A percentile compares a stretch with the other conserved stretches of the same genome.
Evolutionary conservation across 1,140 invertebrate species (phyloP).

Genomic region (Ceratina calcarata): DNA sequence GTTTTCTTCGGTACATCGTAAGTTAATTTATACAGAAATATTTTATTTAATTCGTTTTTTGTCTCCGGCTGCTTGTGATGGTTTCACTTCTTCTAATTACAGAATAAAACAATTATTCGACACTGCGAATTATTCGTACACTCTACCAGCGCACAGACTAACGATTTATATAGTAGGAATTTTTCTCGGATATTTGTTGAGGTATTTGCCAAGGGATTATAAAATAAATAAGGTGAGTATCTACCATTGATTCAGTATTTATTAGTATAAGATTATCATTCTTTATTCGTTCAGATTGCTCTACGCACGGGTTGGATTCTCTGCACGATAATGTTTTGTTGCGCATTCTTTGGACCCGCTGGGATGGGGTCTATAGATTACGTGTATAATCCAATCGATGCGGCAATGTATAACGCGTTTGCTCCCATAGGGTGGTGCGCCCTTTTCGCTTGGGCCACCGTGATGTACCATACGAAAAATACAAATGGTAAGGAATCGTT

Average conservation of each 20-base stretch:
- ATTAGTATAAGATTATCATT: neutral
- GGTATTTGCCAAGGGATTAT: conserved; percentile 77
- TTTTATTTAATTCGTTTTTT: too few relatives aligned
- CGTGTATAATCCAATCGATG: conserved; percentile 84
- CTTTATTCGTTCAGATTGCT: conserved; percentile 75
- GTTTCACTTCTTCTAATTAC: conserved; percentile 28
- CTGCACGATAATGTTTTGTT: conserved; percentile 78
- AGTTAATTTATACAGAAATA: conserved; percentile 75
- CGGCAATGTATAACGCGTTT: conserved; percentile 86
- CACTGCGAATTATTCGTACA: conserved; percentile 85
- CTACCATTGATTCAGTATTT: conserved; percentile 3
- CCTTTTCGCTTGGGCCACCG: conserved; percentile 85
- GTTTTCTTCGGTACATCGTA: conserved; percentile 88
- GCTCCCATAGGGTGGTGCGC: conserved; percentile 87
- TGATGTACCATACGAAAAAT: conserved; percentile 83
- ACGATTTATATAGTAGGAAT: conserved; percentile 87
- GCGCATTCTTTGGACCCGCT: conserved; percentile 83
- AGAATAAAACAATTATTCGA: conserved; percentile 85
- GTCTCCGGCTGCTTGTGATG: too few relatives aligned
- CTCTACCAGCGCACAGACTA: conserved; percentile 85
- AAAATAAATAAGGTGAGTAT: conserved; percentile 76
- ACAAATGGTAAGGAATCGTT: conserved; percentile 75
- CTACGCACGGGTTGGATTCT: conserved; percentile 82
- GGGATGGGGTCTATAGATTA: conserved; percentile 86
- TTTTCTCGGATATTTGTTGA: conserved; percentile 83